phyloP scores from a whole-genome alignment of 1,140 invertebrate species.

The Eupristina koningsbergeri region DNA sequence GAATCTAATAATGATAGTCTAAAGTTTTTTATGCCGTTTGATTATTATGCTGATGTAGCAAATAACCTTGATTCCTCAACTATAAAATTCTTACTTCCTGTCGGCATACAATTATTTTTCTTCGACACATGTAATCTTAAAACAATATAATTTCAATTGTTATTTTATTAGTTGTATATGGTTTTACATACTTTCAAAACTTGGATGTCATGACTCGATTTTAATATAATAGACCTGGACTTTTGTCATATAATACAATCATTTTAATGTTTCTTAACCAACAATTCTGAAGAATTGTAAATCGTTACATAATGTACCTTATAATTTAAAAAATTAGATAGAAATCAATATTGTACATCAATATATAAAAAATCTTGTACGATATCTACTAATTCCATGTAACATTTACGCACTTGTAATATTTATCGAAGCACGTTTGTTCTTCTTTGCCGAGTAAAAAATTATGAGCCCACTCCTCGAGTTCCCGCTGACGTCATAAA shows the following conservation, averaged over 20 bases:
- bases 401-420: neutral
- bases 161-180: neutral
- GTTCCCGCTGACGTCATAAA: neutral
- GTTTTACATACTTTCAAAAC: neutral
- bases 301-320: neutral
- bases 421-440: neutral
- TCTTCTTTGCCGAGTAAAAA: neutral
- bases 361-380: neutral
- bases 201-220: neutral
- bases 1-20: neutral
- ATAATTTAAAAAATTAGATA: neutral
- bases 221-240: too few relatives aligned
- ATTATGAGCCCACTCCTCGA: neutral
- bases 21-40: neutral
- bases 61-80: neutral
- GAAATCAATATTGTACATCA: neutral
- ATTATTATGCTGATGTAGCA: neutral
- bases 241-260: neutral
- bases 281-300: neutral
- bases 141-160: neutral
- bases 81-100: neutral
- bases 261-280: neutral
- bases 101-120: neutral
- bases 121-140: neutral
- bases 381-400: neutral